Base-by-base conservation (phyloP, 2,113 vertebrate genomes). In the Ophiodon elongatus region DNA sequence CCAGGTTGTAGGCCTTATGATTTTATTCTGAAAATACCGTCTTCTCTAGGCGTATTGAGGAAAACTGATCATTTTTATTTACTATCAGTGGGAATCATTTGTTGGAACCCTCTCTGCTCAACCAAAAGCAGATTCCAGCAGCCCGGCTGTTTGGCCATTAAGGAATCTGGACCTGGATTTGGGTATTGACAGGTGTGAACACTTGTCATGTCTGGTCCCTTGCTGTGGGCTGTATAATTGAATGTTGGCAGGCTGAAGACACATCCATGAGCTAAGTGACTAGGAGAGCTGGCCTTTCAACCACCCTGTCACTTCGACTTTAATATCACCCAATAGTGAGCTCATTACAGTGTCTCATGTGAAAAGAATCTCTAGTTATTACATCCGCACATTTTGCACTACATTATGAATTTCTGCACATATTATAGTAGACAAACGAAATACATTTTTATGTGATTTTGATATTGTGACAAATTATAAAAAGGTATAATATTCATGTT, bases 221-320 rank as follows among this genome's bases (percentile, higher is more conserved):
- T 29, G 79, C 69, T 76, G 50, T 43, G 43, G 37, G 79, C 69
- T 76, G 60, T 50, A 37, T 84, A 87, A 87, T 87, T 85, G 66
- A 84, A 88, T 70, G 86, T 54, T 85, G 82, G 86, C 85, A 87
- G 80, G 62, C 43, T 76, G 76, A 43, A 73, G 85, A 80, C 84
- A 87, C 72, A 75, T 84, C 65, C 43, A 73, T 72, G 66, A 75
- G 72, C 74, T 84, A 76, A 76, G 60, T 81, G 77, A 87, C 76
- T 68, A 27, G 63, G 57, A 72, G 67, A 77, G 71, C 57, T 88
- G 47, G 71, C 81, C 83, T 90, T 85, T 81, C 67, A 64, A 60
- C 73, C 64, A 43, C 7, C 31, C 83, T 85, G 83, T 89, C 89
- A 88, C 45, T 76, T 71, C 70, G 76, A 71, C 80, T 80, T 64